Base-by-base conservation (phyloP, 1,140 invertebrate genomes). In the fruit fly (Drosophila melanogaster) region DNA sequence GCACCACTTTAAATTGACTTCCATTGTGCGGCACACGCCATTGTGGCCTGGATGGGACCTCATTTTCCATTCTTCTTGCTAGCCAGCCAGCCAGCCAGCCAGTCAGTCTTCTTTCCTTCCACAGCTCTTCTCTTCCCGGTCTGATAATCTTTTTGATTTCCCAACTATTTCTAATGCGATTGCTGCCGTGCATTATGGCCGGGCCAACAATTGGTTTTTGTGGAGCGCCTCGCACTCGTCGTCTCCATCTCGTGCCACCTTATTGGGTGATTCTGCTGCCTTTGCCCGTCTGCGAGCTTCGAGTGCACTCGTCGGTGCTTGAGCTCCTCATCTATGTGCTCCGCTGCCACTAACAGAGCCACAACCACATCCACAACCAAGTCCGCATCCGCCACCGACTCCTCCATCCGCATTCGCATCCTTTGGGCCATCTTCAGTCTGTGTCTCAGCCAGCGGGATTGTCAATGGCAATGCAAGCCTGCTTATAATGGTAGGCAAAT, bases 111-210 rank as follows among this genome's bases (percentile, higher is more conserved):
- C 35, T n/a, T 38, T n/a, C 38, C 17, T 26, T 10, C 15, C 22
- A 14, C 33, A 3, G 4, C 35, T 14, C 7, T 35, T 10, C 26
- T 12, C 17, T 49, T 35, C 26, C 40, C 59, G 44, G 61, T 79
- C 84, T 76, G 58, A 73, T 84, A 89, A 84, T 89, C 84, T 77
- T 80, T 87, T 87, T 87, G 84, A 84, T 89, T 90, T 80, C 69
- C 81, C 77, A 89, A 89, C 84, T 87, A 90, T 87, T 87, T 84
- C 77, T 87, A 89, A 87, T 87, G 85, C 85, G 84, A 87, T 87
- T 84, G 83, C 84, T 73, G 76, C 66, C 76, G 64, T 81, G 83
- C 81, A 86, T 78, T 86, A 74, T 59, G 58, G 53, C 40, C 56
- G 38, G 57, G 38, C 71, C 51, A 80, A 84, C 84, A 89, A 89